Percentiles rank a stretch among this genome's conserved stretches.
phyloP scores from a whole-genome alignment of 2,113 vertebrate genomes.

The Egretta garzetta region DNA sequence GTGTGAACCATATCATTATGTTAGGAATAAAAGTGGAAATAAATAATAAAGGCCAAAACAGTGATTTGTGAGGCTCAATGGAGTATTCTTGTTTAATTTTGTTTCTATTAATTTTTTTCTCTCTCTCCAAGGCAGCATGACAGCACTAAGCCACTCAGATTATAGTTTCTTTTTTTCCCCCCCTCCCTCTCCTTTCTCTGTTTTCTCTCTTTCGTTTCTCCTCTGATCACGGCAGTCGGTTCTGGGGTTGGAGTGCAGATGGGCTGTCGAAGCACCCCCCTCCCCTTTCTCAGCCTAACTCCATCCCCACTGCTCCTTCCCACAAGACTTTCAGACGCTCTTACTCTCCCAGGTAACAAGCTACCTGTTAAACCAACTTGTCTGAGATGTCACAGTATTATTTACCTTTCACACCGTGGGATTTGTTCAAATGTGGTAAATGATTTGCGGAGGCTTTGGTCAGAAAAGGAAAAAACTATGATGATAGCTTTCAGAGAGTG shows the following conservation, averaged over 20 bases:
- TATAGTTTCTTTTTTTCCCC: conserved; percentile 74
- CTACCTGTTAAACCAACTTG: conserved; percentile 76
- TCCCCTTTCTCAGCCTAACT: conserved; percentile 92
- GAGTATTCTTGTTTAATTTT: conserved; percentile 71
- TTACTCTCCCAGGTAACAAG: conserved; percentile 96
- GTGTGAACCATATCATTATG: background rate
- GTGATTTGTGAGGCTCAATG: background rate
- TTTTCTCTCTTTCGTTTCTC: conserved; percentile 65
- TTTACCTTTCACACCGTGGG: conserved; percentile 40
- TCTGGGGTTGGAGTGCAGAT: conserved; percentile 97
- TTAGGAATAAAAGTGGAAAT: conserved; percentile 12
- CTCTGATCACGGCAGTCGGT: conserved; percentile 89
- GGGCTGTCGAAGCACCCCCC: conserved; percentile 93
- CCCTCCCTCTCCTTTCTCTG: conserved; percentile 61
- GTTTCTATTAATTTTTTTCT: conserved; percentile 74
- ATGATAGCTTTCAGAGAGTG: background rate
- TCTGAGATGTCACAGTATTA: conserved; percentile 85
- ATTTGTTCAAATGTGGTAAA: background rate
- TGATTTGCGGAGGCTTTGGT: background rate
- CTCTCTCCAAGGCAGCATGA: conserved; percentile 72
- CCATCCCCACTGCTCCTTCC: conserved; percentile 91
- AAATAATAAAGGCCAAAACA: background rate
- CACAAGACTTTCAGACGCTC: conserved; percentile 95
- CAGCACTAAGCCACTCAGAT: conserved; percentile 77
- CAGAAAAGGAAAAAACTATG: background rate